These are phyloP conservation scores for Athripsodes cinereus DNA, from an alignment of 2,888 invertebrate genomes.

Conservation along the genomic window DNA sequence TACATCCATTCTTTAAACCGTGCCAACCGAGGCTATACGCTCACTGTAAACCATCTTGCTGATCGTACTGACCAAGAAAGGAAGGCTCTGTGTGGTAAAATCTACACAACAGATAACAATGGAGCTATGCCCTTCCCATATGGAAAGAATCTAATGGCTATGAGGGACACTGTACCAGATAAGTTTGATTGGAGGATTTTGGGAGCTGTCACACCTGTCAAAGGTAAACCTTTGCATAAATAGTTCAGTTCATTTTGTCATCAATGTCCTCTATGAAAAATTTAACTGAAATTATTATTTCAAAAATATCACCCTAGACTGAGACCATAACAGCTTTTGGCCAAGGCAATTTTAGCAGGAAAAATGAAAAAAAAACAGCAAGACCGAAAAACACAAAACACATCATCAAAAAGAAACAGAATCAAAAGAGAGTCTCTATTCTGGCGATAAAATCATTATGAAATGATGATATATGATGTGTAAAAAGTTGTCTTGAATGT, in stretches of 20 bases:
- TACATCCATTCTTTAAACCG: slow-evolving; percentile 79
- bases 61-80: slow-evolving; percentile 76
- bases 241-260: not conserved
- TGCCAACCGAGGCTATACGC: slow-evolving; percentile 61
- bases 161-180: slow-evolving; percentile 57
- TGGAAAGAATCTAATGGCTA: slow-evolving; percentile 46
- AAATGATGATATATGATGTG: too few relatives aligned
- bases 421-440: too few relatives aligned
- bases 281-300: too few relatives aligned
- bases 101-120: slow-evolving; percentile 58
- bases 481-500: too few relatives aligned
- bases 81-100: slow-evolving; percentile 64
- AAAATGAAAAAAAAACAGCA: too few relatives aligned
- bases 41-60: slow-evolving; percentile 82
- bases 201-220: slow-evolving; percentile 92
- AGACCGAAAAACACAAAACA: too few relatives aligned
- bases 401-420: too few relatives aligned
- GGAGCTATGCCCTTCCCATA: slow-evolving; percentile 79
- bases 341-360: too few relatives aligned
- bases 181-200: slow-evolving; percentile 85
- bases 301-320: too few relatives aligned
- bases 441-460: too few relatives aligned
- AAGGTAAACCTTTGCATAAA: slow-evolving; percentile 61
- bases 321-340: too few relatives aligned
- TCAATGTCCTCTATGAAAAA: too few relatives aligned